Percentiles rank a stretch among this genome's conserved stretches.
Evolutionary conservation across 2,888 invertebrate species (phyloP).

Genomic region (Drosophila percnosoma): DNA sequence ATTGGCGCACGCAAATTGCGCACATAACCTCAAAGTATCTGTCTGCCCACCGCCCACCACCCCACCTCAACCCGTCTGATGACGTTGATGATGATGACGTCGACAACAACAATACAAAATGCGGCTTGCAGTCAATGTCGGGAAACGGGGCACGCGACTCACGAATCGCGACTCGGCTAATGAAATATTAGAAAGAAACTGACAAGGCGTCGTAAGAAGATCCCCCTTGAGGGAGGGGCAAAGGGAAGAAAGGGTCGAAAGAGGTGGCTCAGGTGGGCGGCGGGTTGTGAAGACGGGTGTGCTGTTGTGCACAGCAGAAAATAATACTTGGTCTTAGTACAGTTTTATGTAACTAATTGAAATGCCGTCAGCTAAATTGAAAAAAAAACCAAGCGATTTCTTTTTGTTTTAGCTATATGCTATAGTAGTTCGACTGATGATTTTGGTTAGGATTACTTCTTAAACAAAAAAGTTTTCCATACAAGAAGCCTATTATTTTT

Average conservation of each 20-base stretch:
- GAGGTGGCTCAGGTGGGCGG: not conserved
- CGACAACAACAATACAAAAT: not conserved
- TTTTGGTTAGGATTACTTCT: not conserved
- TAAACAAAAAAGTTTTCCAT: not conserved
- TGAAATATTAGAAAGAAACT: constrained; percentile 74
- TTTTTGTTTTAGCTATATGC: not conserved
- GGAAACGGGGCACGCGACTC: constrained; percentile 50
- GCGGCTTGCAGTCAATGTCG: constrained; percentile 21
- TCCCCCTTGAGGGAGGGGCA: constrained; percentile 21
- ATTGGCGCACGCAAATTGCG: constrained; percentile 76
- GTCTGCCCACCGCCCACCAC: not conserved
- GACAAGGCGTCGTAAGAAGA: constrained; percentile 66
- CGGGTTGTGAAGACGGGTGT: not conserved
- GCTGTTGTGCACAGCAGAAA: constrained; percentile 2
- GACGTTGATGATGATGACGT: constrained; percentile 36
- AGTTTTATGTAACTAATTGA: not conserved
- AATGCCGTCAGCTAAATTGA: not conserved
- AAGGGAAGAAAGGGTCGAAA: not conserved
- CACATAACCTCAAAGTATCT: constrained; percentile 71
- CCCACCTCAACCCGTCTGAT: constrained; percentile 1
- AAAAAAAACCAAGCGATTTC: not conserved
- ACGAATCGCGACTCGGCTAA: constrained; percentile 61
- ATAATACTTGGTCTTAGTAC: not conserved
- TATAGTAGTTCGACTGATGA: not conserved
- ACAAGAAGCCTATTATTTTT: not conserved